Base-by-base conservation (phyloP, 2,113 vertebrate genomes). In the Benitochromis conjunctus region DNA sequence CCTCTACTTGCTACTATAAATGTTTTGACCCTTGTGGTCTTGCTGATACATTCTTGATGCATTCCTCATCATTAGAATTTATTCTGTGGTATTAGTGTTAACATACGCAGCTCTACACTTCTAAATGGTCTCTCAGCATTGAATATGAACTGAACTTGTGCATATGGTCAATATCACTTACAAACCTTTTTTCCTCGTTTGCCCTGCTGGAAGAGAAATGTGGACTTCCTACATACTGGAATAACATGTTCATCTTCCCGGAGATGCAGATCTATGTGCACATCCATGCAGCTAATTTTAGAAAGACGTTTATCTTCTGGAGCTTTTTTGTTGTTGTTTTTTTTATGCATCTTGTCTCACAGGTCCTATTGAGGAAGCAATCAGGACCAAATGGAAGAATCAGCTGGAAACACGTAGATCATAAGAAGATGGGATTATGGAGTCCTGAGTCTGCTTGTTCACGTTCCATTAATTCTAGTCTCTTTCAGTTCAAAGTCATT, bases 401-500 rank as follows among this genome's bases (percentile, higher is more conserved):
- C 24, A 87, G 48, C 41, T 64, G 53, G 38, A 86, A 84, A 77
- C 51, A 69, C 78, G 26, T 26, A 76, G 79, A 87, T 85, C 38
- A 6, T 43, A 78, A 48, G 26, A 14, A 34, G 74, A 88, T 71
- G 36, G 51, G 79, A 84, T 74, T 11, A 60, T 54, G n/a, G 57
- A 38, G 78, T 79, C 58, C 18, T 2, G 53, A 77, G 82, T 74
- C 78, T 84, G 66, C 69, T 91, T 80, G 71, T 89, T 89, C 79
- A 26, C 41, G 5, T 88, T 89, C 84, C 81, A 93, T 93, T 94
- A 91, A 91, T 91, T 88, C 86, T n/a, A 21, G 36, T 87, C 92
- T 91, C 90, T 90, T 89, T 90, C 89, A 82, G 84, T 81, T 84
- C 90, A 92, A 87, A 92, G 87, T 90, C 92, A 86, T 91, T 92